A percentile compares a stretch with the other conserved stretches of the same genome.
Evolutionary conservation across 1,140 invertebrate genomes (phyloP).

Genomic region (Mizuhopecten yessoensis): DNA sequence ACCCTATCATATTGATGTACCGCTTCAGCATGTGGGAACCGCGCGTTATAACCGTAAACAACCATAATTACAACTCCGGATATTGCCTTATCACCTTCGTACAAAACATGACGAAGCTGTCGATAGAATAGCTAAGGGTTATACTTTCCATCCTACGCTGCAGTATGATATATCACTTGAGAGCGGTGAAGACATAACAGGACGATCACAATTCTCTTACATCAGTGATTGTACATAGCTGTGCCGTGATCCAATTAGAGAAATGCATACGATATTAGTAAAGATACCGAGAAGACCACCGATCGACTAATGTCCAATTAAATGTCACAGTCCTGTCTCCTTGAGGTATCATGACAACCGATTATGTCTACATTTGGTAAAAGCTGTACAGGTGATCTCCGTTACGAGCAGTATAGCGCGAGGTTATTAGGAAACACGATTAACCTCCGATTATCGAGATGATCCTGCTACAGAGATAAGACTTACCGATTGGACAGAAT

Average conservation of each 20-base stretch:
- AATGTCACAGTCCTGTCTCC: neutral
- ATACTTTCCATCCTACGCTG: neutral
- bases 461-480: neutral
- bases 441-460: neutral
- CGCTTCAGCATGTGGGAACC: neutral
- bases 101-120: neutral
- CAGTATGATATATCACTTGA: neutral
- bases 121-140: neutral
- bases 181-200: neutral
- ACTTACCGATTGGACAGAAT: neutral
- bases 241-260: neutral
- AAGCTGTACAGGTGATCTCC: neutral
- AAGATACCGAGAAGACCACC: neutral
- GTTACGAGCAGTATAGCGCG: neutral
- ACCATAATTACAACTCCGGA: neutral
- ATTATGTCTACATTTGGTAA: neutral
- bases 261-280: neutral
- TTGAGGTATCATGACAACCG: neutral
- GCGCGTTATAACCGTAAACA: neutral
- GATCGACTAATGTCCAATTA: neutral
- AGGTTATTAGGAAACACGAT: neutral
- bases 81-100: conserved; percentile 11
- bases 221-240: neutral
- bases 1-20: neutral
- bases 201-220: neutral